Percentiles rank a stretch among this genome's conserved stretches.
These are phyloP conservation scores for Schizothorax lantsangensis DNA, from an alignment of 2,797 vertebrate species.

Conservation along the genomic window DNA sequence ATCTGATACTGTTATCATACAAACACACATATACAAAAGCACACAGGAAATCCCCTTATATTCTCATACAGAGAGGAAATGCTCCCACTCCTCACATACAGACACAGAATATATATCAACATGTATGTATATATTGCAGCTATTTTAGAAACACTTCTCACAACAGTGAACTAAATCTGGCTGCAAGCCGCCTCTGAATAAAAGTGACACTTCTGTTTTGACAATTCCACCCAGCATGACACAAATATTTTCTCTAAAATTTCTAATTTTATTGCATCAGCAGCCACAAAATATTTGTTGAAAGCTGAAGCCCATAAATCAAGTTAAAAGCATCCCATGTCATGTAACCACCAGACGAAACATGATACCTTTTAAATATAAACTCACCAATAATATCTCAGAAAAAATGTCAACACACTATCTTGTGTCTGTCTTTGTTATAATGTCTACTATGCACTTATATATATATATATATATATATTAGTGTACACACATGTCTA, in stretches of 20 bases:
- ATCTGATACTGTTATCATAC: slow-evolving; percentile 9
- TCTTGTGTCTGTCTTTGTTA: neutral
- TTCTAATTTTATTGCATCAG: neutral
- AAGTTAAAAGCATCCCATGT: neutral
- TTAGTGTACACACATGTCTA: neutral
- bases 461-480: too few relatives aligned
- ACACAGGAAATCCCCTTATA: slow-evolving; percentile 9
- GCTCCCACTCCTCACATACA: neutral
- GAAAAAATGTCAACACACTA: neutral
- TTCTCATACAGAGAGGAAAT: neutral
- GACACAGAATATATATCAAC: neutral
- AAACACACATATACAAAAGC: neutral
- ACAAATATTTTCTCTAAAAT: neutral
- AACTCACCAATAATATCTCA: neutral
- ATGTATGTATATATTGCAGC: neutral
- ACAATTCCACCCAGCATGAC: neutral
- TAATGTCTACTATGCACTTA: neutral
- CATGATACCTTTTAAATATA: slow-evolving; percentile 20
- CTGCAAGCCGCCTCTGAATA: neutral
- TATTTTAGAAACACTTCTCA: neutral
- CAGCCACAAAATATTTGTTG: neutral
- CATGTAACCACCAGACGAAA: neutral
- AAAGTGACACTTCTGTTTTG: neutral
- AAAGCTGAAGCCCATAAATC: slow-evolving; percentile 4
- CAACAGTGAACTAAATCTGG: neutral